Percentiles rank a stretch among this genome's conserved stretches.
Evolutionary conservation across 2,113 vertebrate genomes (phyloP).

Genomic region (Stegastes partitus): DNA sequence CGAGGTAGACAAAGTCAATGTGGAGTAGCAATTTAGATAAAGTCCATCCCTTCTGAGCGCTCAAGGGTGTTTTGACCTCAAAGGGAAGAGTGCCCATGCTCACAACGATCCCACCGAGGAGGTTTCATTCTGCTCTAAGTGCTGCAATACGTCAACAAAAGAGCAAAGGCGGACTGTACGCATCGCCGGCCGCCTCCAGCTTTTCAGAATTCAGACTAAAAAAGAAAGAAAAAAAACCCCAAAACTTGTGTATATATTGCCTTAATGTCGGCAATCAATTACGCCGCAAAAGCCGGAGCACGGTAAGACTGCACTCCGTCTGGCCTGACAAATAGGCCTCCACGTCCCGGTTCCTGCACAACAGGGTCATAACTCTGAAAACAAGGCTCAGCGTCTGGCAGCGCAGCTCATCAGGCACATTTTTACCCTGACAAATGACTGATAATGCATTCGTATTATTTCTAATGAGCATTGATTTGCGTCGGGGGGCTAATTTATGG

Average conservation of each 20-base stretch:
- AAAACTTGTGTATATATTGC: slow-evolving; percentile 53
- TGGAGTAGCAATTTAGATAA: slow-evolving; percentile 70
- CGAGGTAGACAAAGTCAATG: slow-evolving; percentile 49
- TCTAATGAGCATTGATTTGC: slow-evolving; percentile 53
- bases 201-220: slow-evolving; percentile 28
- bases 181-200: slow-evolving; percentile 19
- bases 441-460: slow-evolving; percentile 49
- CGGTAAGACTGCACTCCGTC: slow-evolving; percentile 40
- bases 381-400: slow-evolving; percentile 37
- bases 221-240: too few relatives aligned
- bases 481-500: slow-evolving; percentile 35
- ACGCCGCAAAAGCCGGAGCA: slow-evolving; percentile 29
- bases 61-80: slow-evolving; percentile 64
- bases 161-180: slow-evolving; percentile 18
- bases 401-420: slow-evolving; percentile 25
- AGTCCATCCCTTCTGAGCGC: slow-evolving; percentile 47
- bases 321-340: slow-evolving; percentile 51
- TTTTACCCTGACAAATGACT: slow-evolving; percentile 44
- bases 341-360: slow-evolving; percentile 33
- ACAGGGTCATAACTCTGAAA: slow-evolving; percentile 56
- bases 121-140: slow-evolving; percentile 51
- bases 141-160: slow-evolving; percentile 66
- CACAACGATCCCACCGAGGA: slow-evolving; percentile 23
- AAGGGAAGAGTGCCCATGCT: slow-evolving; percentile 31
- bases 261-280: slow-evolving; percentile 62